Base-by-base conservation (phyloP, 1,140 invertebrate species). In the Seison nebaliae region DNA sequence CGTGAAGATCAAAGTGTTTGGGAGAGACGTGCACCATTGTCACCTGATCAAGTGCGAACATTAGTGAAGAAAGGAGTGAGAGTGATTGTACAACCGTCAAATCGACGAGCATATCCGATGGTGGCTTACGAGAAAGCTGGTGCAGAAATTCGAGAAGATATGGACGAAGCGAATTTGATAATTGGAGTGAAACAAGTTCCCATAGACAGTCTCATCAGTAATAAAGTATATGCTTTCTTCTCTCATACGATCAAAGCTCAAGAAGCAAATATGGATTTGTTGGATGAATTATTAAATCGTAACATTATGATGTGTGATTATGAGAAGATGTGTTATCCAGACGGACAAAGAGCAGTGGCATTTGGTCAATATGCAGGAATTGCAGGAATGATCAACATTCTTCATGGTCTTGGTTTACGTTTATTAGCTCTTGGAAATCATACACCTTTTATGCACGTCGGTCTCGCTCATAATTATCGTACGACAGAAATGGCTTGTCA, bases 201-300 rank as follows among this genome's bases (percentile, higher is more conserved):
- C 0, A 69, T 91, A 7, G 91, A 96, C 53, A 64, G 72, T 1
- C 59, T 98, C 0, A 71, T 93, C 37, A 78, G 83, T 0, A 73
- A 88, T 46, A 91, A 88, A 56, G 94, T 86, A 0, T 96, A 94
- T 49, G 91, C 80, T 45, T 80, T 94, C 54, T 98, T 96, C 54
- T 96, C 86, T 1, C 91, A 98, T 52, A 96, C 86, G 0, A 96
- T 96, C 44, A 98, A 98, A 59, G 91, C 84, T 0, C 88, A 98
- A 55, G 79, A 91, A 51, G 74, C 72, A 9, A 98, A 98, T 52
- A 96, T 98, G 88, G 70, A 79, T 0, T 65, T 98, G 28, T 57
- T 98, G 35, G 91, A 98, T 62, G 79, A 83, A 4, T 74, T 93
- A 46, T 54, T 96, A 15, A 80, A 86, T 48, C 81, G 83, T 69